Conservation (phyloP, 2,113 vertebrate species). For the Cacatua alba region DNA sequence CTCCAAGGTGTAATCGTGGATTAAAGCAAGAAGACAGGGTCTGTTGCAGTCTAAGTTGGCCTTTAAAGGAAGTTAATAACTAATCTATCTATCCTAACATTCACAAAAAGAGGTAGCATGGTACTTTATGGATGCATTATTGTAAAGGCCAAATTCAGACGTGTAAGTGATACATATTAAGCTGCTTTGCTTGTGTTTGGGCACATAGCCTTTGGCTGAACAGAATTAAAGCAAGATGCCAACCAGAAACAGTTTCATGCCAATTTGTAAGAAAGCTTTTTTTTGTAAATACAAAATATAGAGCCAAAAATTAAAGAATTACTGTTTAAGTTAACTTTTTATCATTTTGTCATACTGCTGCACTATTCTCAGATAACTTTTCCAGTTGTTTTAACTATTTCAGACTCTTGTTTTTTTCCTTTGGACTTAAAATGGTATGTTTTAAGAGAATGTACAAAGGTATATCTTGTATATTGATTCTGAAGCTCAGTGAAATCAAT, state of each 20-base stretch:
- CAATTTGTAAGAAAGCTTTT: background rate
- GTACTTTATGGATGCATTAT: background rate
- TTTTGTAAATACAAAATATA: background rate
- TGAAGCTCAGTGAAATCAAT: slow-evolving; percentile 54
- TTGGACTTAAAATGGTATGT: slow-evolving; percentile 9
- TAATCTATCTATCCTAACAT: background rate
- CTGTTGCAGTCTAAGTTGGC: background rate
- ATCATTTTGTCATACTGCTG: background rate
- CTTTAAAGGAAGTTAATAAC: background rate
- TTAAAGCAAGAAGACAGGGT: background rate
- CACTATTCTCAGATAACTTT: background rate
- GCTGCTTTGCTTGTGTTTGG: background rate
- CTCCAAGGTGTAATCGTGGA: background rate
- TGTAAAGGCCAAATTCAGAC: slow-evolving; percentile 5
- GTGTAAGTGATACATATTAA: slow-evolving; percentile 18
- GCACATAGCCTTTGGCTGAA: background rate
- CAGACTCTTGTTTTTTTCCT: background rate
- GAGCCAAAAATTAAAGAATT: slow-evolving; percentile 30
- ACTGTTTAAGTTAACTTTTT: background rate
- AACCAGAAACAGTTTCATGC: slow-evolving; percentile 36
- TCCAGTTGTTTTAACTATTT: slow-evolving; percentile 39
- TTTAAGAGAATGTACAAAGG: slow-evolving; percentile 46
- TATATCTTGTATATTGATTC: slow-evolving; percentile 58
- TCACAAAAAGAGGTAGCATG: background rate
- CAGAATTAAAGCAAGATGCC: slow-evolving; percentile 23